A percentile compares a stretch with the other conserved stretches of the same genome.
phyloP scores from a whole-genome alignment of 1,140 invertebrate species.

The Neodiprion virginianus region DNA sequence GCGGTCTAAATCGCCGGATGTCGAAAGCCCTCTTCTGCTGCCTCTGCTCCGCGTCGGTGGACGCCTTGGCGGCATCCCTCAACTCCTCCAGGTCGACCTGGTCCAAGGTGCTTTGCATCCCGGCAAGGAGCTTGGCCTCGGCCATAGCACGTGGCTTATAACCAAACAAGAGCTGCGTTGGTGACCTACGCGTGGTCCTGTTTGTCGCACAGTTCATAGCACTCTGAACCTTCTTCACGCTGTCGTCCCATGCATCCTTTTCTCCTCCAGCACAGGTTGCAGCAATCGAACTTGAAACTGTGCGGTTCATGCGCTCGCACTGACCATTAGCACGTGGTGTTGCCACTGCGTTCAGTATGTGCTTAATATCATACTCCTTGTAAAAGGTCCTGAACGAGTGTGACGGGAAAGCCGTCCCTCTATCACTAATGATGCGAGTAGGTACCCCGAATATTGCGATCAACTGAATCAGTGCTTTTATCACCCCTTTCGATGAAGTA shows the following conservation, averaged over 20 bases:
- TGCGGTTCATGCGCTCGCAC: constrained; percentile 36
- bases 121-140: constrained; percentile 26
- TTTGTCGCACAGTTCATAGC: constrained; percentile 40
- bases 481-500: constrained; percentile 26
- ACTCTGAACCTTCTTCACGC: constrained; percentile 36
- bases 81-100: constrained; percentile 24
- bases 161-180: constrained; percentile 42
- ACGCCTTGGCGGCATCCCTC: constrained; percentile 13
- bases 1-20: constrained; percentile 17
- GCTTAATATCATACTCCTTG: constrained; percentile 31
- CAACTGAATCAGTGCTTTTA: constrained; percentile 23
- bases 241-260: constrained; percentile 36
- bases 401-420: constrained; percentile 38
- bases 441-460: constrained; percentile 37
- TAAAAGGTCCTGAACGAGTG: constrained; percentile 30
- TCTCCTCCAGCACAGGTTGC: constrained; percentile 26
- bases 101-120: constrained; percentile 29
- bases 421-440: constrained; percentile 42
- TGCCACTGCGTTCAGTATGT: constrained; percentile 40
- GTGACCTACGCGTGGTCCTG: constrained; percentile 34
- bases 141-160: constrained; percentile 30
- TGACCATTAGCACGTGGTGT: constrained; percentile 45
- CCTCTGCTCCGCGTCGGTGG: constrained; percentile 17
- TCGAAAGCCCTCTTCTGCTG: constrained; percentile 26
- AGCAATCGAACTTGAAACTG: constrained; percentile 36